Base-by-base conservation (phyloP, 2,888 invertebrate genomes). In the Panzeria rudis region DNA sequence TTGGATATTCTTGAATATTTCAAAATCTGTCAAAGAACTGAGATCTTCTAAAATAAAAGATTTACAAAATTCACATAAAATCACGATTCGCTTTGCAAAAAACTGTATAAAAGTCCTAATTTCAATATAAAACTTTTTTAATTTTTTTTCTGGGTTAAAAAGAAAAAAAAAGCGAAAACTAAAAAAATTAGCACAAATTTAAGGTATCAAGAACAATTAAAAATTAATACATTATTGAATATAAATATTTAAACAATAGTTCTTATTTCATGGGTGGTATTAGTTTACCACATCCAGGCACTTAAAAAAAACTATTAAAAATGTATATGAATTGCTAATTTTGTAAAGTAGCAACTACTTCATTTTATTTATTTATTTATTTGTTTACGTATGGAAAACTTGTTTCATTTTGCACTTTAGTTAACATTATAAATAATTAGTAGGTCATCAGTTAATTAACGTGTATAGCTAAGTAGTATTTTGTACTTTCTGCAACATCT, bases 381-480 rank as follows among this genome's bases (percentile, higher is more conserved):
- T 29, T 5, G 35, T 68, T 25, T 13, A 41, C 50, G 8, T 41
- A 9, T 61, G 54, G 23, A 62, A 62, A 61, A 68, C 32, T 62
- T 54, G 61, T 47, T 56, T 69, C 75, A 75, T 54, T 82, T 82
- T 75, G 64, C 69, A 73, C 78, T 85, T 82, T 59, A 81, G 29
- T 85, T 66, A 15, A 38, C 47, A 69, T 72, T 69, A 61, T 52
- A 82, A 79, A 85, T 80, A 80, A 80, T 72, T 73, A 86, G 84
- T 85, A 84, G 87, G 87, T 87, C 87, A 87, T 66, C 86, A 87
- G 81, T 85, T 87, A 86, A 86, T 87, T 87, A 87, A 82, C 87
- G 72, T 84, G 72, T 75, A 82, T 64, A 35, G 32, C 59, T 59
- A 71, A 78, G 15, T 62, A 29, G 20, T 17, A 66, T 66, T 80